phyloP scores from a whole-genome alignment of 64 coral and sea anemone genomes.

The Stichodactyla helianthus region DNA sequence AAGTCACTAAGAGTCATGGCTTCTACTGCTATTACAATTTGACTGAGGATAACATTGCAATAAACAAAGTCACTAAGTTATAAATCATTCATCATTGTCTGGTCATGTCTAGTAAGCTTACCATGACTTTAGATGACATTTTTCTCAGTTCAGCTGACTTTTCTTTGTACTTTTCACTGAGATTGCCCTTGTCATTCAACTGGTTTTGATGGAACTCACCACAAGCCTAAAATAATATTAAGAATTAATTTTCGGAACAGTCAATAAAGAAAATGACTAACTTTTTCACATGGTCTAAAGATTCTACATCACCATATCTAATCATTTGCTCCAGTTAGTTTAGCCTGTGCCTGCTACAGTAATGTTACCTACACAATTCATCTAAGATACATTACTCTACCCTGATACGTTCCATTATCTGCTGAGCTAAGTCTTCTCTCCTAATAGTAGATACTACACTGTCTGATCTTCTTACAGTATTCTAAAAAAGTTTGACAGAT shows the following conservation, averaged over 20 bases:
- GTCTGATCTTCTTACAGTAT: constrained; percentile 64
- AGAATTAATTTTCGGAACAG: neutral
- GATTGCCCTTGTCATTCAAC: constrained; percentile 40
- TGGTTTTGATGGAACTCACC: constrained; percentile 13
- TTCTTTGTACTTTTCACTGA: constrained; percentile 68
- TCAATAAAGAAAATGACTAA: neutral
- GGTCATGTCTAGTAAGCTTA: constrained; percentile 11
- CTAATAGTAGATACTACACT: constrained; percentile 71
- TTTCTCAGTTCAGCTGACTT: constrained; percentile 73
- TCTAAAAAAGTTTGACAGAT: neutral
- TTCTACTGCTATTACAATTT: too few relatives aligned
- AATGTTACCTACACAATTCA: too few relatives aligned
- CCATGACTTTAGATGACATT: constrained; percentile 80
- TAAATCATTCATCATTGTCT: too few relatives aligned
- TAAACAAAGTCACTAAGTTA: neutral
- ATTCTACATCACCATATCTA: too few relatives aligned
- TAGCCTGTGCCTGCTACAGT: too few relatives aligned
- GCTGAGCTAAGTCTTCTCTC: constrained; percentile 69
- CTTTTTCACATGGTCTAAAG: too few relatives aligned
- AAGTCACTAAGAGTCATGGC: too few relatives aligned
- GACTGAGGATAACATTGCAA: too few relatives aligned
- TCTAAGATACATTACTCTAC: constrained; percentile 22
- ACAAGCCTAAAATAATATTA: constrained; percentile 30
- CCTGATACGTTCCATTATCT: constrained; percentile 68
- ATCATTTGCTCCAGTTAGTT: too few relatives aligned